phyloP scores from a whole-genome alignment of 2,797 vertebrate genomes.

The Pangasius mekongensis region DNA sequence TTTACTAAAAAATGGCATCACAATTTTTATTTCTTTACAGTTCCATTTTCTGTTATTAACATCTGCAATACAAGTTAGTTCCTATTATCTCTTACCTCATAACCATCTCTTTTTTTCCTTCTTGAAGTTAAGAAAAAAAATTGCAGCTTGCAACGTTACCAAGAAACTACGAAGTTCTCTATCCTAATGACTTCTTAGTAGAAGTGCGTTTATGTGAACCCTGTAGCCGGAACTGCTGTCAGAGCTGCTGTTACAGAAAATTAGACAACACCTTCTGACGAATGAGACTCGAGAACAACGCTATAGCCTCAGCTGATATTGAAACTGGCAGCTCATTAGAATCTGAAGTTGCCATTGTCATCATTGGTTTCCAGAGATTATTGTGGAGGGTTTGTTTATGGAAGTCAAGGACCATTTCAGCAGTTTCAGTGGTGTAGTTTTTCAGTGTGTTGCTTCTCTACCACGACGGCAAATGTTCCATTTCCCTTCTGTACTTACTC shows the following conservation, averaged over 20 bases:
- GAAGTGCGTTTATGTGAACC: background rate
- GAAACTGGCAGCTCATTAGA: background rate
- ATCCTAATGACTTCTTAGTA: background rate
- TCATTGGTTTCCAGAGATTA: background rate
- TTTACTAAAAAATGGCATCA: background rate
- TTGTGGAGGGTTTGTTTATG: background rate
- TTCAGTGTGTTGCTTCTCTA: background rate
- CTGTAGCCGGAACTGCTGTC: background rate
- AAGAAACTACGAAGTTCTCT: background rate
- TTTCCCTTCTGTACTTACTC: constrained; percentile 9
- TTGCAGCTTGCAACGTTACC: background rate
- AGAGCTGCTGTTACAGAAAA: background rate
- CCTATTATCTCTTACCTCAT: background rate
- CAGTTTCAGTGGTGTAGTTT: background rate
- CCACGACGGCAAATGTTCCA: background rate
- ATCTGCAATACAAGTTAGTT: background rate
- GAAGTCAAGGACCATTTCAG: background rate
- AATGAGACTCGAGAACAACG: no score
- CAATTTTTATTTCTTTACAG: background rate
- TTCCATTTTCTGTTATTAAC: background rate
- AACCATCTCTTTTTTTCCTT: background rate
- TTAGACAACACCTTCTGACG: background rate
- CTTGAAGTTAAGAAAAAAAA: background rate
- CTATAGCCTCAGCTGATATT: no score
- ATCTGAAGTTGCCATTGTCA: background rate